Percentiles rank a stretch among this genome's conserved stretches.
These are phyloP conservation scores for Barypeithes pellucidus DNA, from an alignment of 2,888 invertebrate species.

Conservation along the genomic window DNA sequence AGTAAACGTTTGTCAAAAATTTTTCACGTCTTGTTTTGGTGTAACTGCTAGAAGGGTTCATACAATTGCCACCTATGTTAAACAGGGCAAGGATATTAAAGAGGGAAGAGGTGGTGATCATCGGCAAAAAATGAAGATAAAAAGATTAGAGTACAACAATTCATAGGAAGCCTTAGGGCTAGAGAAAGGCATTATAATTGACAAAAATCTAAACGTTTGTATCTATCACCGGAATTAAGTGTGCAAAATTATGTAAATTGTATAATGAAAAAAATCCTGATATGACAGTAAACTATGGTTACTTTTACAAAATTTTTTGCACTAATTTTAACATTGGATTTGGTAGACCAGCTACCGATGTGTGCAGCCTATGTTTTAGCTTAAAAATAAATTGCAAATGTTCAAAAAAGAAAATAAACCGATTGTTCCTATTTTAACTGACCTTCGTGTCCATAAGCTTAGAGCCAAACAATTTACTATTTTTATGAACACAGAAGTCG, in stretches of 20 bases:
- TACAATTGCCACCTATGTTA: not conserved
- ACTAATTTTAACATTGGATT: not conserved
- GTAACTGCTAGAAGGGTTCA: not conserved
- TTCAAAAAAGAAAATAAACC: not conserved
- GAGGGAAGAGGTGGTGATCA: not conserved
- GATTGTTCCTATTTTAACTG: too few relatives aligned
- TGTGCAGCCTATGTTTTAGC: not conserved
- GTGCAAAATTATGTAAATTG: not conserved
- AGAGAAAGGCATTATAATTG: not conserved
- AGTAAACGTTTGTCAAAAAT: not conserved
- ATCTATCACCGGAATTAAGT: not conserved
- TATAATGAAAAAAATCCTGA: not conserved
- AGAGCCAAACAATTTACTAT: too few relatives aligned
- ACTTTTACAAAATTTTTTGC: not conserved
- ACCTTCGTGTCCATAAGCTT: too few relatives aligned
- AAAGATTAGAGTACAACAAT: not conserved
- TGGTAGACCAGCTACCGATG: not conserved
- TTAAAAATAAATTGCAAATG: not conserved
- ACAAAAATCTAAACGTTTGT: not conserved
- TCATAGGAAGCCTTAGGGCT: not conserved
- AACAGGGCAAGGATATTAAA: not conserved
- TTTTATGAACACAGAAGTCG: too few relatives aligned
- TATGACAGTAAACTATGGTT: not conserved
- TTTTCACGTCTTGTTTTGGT: not conserved
- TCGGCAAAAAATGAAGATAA: not conserved